phyloP scores from a whole-genome alignment of 92 coral and sea anemone genomes.

The Metridium senile region DNA sequence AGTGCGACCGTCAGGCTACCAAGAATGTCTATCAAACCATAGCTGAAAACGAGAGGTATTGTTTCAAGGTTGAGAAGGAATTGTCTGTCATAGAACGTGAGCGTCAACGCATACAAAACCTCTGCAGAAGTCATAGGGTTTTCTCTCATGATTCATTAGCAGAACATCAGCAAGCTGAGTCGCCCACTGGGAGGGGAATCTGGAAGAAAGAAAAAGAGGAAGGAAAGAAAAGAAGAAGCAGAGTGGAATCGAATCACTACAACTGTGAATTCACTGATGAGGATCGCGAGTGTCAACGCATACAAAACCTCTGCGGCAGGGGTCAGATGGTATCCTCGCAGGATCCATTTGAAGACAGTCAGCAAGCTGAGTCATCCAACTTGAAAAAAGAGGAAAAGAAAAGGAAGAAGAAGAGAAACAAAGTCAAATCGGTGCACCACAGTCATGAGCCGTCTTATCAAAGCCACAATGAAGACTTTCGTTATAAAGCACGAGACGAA shows the following conservation, averaged over 20 bases:
- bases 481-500: neutral
- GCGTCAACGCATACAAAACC: neutral
- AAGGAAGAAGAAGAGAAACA: too few species aligned
- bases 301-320: neutral
- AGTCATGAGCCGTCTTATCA: too few species aligned
- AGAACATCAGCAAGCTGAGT: neutral
- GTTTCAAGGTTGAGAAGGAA: neutral
- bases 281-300: too few species aligned
- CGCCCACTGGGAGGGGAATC: neutral
- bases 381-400: neutral
- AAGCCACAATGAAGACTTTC: neutral
- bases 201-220: neutral
- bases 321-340: neutral
- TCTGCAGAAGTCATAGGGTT: neutral
- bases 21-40: too few species aligned
- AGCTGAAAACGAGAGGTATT: neutral
- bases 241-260: too few species aligned
- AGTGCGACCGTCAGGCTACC: too few species aligned
- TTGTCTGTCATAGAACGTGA: neutral
- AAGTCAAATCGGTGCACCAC: too few species aligned
- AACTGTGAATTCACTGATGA: too few species aligned
- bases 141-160: neutral
- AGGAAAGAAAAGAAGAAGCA: too few species aligned
- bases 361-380: neutral
- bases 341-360: neutral